These are phyloP conservation scores for Cheilosia grossa DNA, from an alignment of 2,888 invertebrate species.

Conservation along the genomic window DNA sequence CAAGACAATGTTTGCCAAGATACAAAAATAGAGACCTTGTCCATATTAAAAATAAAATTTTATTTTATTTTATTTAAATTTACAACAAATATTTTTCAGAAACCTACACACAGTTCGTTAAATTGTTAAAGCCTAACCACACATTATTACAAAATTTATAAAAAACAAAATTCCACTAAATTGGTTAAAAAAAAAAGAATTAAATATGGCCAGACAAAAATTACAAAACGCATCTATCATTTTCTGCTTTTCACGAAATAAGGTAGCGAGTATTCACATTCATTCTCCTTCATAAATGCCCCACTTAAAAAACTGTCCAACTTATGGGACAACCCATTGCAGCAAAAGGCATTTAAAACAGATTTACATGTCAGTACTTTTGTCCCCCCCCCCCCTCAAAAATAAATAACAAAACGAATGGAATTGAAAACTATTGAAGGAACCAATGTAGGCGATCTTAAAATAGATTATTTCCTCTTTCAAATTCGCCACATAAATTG, in stretches of 20 bases:
- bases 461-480: constrained; percentile 67
- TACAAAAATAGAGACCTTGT: constrained; percentile 2
- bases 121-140: neutral
- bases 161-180: neutral
- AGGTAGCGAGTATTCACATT: neutral
- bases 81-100: constrained; percentile 23
- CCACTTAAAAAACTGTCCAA: constrained; percentile 16
- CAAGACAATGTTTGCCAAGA: neutral
- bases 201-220: neutral
- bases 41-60: neutral
- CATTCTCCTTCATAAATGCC: constrained; percentile 4
- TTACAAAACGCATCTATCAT: constrained; percentile 5
- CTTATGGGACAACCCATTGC: constrained; percentile 43
- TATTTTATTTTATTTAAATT: neutral
- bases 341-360: constrained; percentile 16
- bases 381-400: neutral
- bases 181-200: neutral
- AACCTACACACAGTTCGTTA: constrained; percentile 48
- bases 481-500: constrained; percentile 24
- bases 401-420: neutral
- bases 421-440: constrained; percentile 29
- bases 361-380: constrained; percentile 10
- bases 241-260: constrained; percentile 12
- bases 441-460: constrained; percentile 39
- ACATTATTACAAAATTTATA: neutral